These are phyloP conservation scores for Plumapathes pennacea DNA, from an alignment of 92 coral and sea anemone species.

Conservation along the genomic window DNA sequence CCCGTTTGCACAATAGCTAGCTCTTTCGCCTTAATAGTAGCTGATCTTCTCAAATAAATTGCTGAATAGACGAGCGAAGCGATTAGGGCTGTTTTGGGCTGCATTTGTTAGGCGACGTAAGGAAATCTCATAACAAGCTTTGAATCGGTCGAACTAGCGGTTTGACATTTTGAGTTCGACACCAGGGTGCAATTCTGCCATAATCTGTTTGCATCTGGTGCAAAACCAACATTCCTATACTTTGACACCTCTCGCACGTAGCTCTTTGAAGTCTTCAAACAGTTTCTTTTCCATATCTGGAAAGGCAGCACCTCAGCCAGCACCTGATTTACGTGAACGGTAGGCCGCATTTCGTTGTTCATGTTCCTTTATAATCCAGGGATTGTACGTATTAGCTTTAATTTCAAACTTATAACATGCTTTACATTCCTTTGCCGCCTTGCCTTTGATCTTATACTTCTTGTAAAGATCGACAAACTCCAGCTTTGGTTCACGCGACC, in stretches of 20 bases:
- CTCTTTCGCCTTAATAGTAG: constrained; percentile 13
- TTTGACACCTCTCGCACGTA: constrained; percentile 18
- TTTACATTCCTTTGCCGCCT: constrained; percentile 29
- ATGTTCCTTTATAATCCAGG: constrained; percentile 33
- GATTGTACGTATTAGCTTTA: constrained; percentile 28
- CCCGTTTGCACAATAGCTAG: constrained; percentile 17
- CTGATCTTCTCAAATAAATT: constrained; percentile 24
- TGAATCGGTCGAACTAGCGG: constrained; percentile 23
- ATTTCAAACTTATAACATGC: constrained; percentile 24
- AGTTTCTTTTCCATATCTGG: constrained; percentile 45
- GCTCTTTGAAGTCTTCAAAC: constrained; percentile 17
- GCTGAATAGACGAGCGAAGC: constrained; percentile 17
- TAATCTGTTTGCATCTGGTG: constrained; percentile 13
- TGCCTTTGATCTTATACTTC: constrained; percentile 28
- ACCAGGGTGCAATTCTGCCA: constrained; percentile 18
- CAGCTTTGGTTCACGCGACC: constrained; percentile 23
- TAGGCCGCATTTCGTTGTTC: constrained; percentile 20
- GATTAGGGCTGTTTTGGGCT: constrained; percentile 24
- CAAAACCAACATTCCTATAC: constrained; percentile 37
- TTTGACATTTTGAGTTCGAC: constrained; percentile 29
- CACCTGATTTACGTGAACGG: constrained; percentile 21
- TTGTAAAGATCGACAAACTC: constrained; percentile 22
- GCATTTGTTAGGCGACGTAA: constrained; percentile 12
- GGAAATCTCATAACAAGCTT: constrained; percentile 13
- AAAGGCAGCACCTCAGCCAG: constrained; percentile 24